phyloP scores from a whole-genome alignment of 2,797 vertebrate genomes.

The Urosaurus nigricauda region DNA sequence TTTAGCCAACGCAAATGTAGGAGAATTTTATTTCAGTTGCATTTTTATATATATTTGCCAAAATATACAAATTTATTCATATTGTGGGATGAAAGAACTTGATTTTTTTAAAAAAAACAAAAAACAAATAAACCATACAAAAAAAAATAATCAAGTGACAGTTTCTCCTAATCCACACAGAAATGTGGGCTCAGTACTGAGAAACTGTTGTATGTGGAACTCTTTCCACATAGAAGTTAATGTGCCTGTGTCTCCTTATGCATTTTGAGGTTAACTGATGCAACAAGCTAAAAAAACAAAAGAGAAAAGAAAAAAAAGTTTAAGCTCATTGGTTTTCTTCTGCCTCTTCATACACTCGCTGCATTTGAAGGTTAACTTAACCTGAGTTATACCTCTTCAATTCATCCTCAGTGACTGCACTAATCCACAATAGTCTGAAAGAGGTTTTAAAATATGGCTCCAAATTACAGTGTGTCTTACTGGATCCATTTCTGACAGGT shows the following conservation, averaged over 20 bases:
- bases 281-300: conserved; percentile 9
- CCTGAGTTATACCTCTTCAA: conserved; percentile 25
- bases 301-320: background rate
- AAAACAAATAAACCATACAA: too few relatives aligned
- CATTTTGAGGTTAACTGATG: background rate
- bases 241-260: background rate
- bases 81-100: background rate
- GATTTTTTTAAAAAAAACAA: background rate
- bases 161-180: background rate
- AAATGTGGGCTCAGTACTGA: background rate
- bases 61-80: background rate
- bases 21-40: background rate
- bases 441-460: conserved; percentile 26
- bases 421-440: background rate
- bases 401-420: background rate
- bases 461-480: conserved; percentile 48
- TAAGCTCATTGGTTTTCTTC: conserved; percentile 28
- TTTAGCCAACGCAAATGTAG: background rate
- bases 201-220: background rate
- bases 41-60: background rate
- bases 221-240: background rate
- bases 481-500: conserved; percentile 49
- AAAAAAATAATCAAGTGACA: background rate
- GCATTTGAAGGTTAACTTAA: background rate
- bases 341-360: background rate